phyloP scores from a whole-genome alignment of 2,888 invertebrate genomes.

The Argyra leucocephala region DNA sequence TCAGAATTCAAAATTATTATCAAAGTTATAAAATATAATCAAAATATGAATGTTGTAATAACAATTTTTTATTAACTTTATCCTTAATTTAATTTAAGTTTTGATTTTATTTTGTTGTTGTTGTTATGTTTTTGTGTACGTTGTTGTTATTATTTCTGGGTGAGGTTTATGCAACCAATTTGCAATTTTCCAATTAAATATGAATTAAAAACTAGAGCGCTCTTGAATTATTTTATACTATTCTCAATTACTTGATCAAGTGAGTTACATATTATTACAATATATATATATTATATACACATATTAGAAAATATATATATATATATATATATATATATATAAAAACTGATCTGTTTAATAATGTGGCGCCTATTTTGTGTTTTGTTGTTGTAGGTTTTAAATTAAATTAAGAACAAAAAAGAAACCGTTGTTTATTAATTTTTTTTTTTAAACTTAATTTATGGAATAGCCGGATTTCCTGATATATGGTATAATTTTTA shows the following conservation, averaged over 20 bases:
- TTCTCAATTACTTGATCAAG: too few species aligned
- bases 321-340: not conserved
- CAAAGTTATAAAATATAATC: too few species aligned
- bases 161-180: not conserved
- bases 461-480: constrained; percentile 2
- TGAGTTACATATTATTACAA: too few species aligned
- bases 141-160: not conserved
- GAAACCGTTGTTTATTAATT: too few species aligned
- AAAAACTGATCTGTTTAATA: not conserved
- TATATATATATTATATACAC: too few species aligned
- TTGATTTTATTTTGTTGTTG: not conserved
- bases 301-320: too few species aligned
- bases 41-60: too few species aligned
- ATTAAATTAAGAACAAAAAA: too few species aligned
- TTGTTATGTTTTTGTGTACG: not conserved
- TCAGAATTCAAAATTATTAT: too few species aligned
- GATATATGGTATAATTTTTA: not conserved
- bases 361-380: not conserved
- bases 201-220: too few species aligned
- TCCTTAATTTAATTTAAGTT: not conserved
- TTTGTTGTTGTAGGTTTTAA: not conserved
- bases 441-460: not conserved
- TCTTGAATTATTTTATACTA: too few species aligned
- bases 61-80: not conserved
- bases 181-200: not conserved